Conservation (phyloP, 1,140 invertebrate genomes). For the Sitophilus oryzae region DNA sequence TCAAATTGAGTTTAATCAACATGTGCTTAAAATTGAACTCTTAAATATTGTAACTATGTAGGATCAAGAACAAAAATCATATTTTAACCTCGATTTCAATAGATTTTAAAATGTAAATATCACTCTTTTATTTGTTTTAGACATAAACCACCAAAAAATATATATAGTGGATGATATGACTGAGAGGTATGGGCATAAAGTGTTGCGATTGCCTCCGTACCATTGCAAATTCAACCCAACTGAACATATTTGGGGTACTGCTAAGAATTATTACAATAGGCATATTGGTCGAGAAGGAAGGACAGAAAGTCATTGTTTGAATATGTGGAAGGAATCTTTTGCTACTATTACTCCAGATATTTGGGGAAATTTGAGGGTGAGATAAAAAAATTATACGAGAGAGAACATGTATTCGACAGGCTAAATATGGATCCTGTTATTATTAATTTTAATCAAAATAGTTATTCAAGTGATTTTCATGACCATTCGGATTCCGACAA, state of each 20-base stretch:
- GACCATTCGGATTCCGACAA: no score
- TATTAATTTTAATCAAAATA: constrained; percentile 1
- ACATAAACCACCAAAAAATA: neutral
- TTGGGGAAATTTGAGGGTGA: constrained; percentile 1
- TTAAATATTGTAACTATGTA: neutral
- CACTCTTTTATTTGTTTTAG: neutral
- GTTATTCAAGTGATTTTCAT: neutral
- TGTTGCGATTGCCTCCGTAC: constrained; percentile 32
- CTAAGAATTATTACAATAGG: constrained; percentile 23
- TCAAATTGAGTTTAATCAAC: neutral
- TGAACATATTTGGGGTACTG: constrained; percentile 31
- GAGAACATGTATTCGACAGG: constrained; percentile 1
- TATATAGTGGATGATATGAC: constrained; percentile 12
- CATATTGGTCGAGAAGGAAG: constrained; percentile 10
- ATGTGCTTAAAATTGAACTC: neutral
- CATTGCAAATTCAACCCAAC: constrained; percentile 34
- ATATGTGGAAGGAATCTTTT: constrained; percentile 6
- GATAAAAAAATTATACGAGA: constrained; percentile 3
- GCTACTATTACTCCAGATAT: neutral
- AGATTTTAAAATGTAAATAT: no score
- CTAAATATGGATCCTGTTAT: neutral
- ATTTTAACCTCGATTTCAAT: neutral
- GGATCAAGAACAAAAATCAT: neutral
- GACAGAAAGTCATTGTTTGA: neutral
- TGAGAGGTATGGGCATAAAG: constrained; percentile 15